Base-by-base conservation (phyloP, 37 sponge, comb jelly and placozoan genomes). In the Beroe ovata region DNA sequence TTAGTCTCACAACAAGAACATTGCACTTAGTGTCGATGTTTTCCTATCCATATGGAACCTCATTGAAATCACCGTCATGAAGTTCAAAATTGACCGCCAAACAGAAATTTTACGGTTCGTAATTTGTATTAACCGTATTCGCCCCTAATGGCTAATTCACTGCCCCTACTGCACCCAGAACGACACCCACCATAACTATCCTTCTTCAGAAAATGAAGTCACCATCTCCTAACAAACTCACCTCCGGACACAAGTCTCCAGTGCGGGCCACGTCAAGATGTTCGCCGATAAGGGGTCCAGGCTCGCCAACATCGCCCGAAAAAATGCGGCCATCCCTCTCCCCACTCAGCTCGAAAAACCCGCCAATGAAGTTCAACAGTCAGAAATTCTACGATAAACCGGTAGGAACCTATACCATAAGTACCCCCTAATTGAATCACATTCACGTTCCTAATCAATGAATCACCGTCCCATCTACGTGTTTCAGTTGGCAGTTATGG, bases 401-500 rank as follows among this genome's bases (percentile, higher is more conserved):
- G 54, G 54, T n/a, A n/a, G n/a, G n/a, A n/a, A n/a, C n/a, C n/a
- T n/a, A n/a, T n/a, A n/a, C n/a, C n/a, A n/a, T n/a, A n/a, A n/a
- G n/a, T n/a, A n/a, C n/a, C n/a, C n/a, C n/a, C n/a, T n/a, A n/a
- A n/a, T n/a, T n/a, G n/a, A n/a, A n/a, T n/a, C n/a, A n/a, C n/a
- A n/a, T n/a, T n/a, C n/a, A n/a, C n/a, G n/a, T n/a, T n/a, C n/a
- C n/a, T n/a, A n/a, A n/a, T n/a, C n/a, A n/a, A n/a, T n/a, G n/a
- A n/a, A n/a, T n/a, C n/a, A n/a, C n/a, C n/a, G n/a, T n/a, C n/a
- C n/a, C n/a, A n/a, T n/a, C n/a, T n/a, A n/a, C n/a, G 6, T 47
- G 54, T 66, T 66, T 77, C 84, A 77, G 84, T 77, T 77, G 84
- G 47, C 84, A 35, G 54, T 77, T 3, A 77, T 77, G 84, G 84